Conservation (phyloP, 1,140 invertebrate genomes). For the Drosophila mauritiana region DNA sequence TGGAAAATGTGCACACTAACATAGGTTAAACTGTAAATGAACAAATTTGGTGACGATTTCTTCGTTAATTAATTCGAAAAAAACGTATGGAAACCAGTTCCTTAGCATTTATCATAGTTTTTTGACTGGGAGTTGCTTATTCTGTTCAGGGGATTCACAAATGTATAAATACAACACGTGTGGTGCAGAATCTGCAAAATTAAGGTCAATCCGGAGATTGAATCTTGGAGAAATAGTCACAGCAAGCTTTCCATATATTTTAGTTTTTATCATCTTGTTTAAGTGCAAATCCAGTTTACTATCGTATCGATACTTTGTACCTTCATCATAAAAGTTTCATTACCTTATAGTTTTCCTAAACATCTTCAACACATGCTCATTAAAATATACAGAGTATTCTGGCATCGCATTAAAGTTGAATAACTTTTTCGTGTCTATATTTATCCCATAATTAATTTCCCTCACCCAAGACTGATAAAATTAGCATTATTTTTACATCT, state of each 20-base stretch:
- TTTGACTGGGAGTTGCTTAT: background rate
- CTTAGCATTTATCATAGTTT: slow-evolving; percentile 24
- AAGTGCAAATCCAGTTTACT: background rate
- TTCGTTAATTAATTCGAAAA: slow-evolving; percentile 17
- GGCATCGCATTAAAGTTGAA: background rate
- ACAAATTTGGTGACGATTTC: slow-evolving; percentile 26
- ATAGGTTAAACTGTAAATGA: background rate
- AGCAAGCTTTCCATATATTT: background rate
- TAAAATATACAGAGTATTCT: slow-evolving; percentile 2
- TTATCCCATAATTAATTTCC: slow-evolving; percentile 16
- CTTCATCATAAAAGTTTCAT: no score
- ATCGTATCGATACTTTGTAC: background rate
- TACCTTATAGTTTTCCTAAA: no score
- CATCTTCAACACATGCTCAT: no score
- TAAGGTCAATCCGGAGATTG: slow-evolving; percentile 18
- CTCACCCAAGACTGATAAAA: slow-evolving; percentile 13
- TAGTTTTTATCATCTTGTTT: background rate
- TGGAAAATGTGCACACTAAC: background rate
- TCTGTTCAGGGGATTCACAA: slow-evolving; percentile 28
- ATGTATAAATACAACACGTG: slow-evolving; percentile 10
- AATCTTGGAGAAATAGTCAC: background rate
- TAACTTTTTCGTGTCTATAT: background rate
- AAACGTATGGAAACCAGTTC: slow-evolving; percentile 21
- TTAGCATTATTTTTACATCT: slow-evolving; percentile 5
- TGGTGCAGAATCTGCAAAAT: background rate